phyloP scores from a whole-genome alignment of 2,888 invertebrate genomes.

The Smittia aterrima region DNA sequence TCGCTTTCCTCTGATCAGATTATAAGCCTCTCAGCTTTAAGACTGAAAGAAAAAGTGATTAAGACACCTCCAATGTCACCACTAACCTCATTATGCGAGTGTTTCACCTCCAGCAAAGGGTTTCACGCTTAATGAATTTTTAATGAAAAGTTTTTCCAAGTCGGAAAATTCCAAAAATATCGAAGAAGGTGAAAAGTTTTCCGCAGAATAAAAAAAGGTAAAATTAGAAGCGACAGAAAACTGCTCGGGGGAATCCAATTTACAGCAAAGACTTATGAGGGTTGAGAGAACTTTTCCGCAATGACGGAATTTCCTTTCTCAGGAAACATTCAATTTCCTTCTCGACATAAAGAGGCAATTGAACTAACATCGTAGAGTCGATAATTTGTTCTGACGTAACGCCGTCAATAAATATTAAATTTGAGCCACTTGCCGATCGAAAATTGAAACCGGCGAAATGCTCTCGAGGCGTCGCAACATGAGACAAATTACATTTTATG shows the following conservation, averaged over 20 bases:
- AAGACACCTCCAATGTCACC: constrained; percentile 10
- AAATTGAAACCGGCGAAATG: constrained; percentile 14
- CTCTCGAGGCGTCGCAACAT: constrained; percentile 8
- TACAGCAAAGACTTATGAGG: constrained; percentile 5
- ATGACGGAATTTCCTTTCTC: neutral
- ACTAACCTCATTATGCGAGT: neutral
- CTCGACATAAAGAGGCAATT: constrained; percentile 13
- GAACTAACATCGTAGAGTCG: neutral
- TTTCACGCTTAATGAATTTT: constrained; percentile 23
- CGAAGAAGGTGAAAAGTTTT: constrained; percentile 1
- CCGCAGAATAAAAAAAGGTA: neutral
- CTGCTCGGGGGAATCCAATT: constrained; percentile 7
- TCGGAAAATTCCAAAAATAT: neutral
- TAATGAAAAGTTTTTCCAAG: constrained; percentile 13
- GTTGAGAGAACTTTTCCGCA: neutral
- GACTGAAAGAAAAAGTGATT: neutral
- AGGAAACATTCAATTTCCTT: constrained; percentile 16
- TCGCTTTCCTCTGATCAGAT: no score
- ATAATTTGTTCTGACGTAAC: constrained; percentile 27
- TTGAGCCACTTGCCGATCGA: constrained; percentile 20
- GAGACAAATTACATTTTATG: constrained; percentile 28
- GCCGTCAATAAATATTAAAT: constrained; percentile 31
- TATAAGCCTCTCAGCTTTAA: no score
- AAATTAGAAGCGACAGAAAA: constrained; percentile 15
- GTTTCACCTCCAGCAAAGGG: neutral